Conservation (phyloP, 2,888 invertebrate genomes). For the Theristus sp. region DNA sequence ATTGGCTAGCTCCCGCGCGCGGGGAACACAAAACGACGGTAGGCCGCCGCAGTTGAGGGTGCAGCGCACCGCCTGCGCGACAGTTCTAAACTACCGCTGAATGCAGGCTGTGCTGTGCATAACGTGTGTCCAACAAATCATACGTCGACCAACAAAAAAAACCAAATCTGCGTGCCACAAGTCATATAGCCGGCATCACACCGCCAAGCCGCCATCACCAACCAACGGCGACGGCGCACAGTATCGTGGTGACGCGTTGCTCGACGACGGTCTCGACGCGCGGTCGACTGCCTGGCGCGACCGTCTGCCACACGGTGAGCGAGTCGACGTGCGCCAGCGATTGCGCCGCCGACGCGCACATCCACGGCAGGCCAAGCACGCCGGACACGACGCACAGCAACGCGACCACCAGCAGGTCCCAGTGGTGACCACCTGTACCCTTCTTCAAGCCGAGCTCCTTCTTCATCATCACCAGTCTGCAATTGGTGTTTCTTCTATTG, state of each 20-base stretch:
- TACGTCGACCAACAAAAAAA: too few relatives aligned
- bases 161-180: too few relatives aligned
- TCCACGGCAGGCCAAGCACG: conserved; percentile 69
- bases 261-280: conserved; percentile 33
- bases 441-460: conserved; percentile 73
- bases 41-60: too few relatives aligned
- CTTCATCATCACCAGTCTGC: conserved; percentile 70
- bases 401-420: conserved; percentile 75
- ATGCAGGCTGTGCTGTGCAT: too few relatives aligned
- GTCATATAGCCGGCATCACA: too few relatives aligned
- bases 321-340: conserved; percentile 81
- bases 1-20: too few relatives aligned
- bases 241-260: conserved; percentile 59
- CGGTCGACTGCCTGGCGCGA: conserved; percentile 85
- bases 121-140: too few relatives aligned
- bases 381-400: conserved; percentile 62
- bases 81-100: too few relatives aligned
- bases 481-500: too few relatives aligned
- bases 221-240: conserved; percentile 48
- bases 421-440: conserved; percentile 68
- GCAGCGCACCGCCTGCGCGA: too few relatives aligned
- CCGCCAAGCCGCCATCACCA: neutral
- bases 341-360: conserved; percentile 77
- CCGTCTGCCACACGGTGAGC: conserved; percentile 70
- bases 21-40: too few relatives aligned